A percentile compares a stretch with the other conserved stretches of the same genome.
These are phyloP conservation scores for Decapterus maruadsi DNA, from an alignment of 2,797 vertebrate species.

Conservation along the genomic window DNA sequence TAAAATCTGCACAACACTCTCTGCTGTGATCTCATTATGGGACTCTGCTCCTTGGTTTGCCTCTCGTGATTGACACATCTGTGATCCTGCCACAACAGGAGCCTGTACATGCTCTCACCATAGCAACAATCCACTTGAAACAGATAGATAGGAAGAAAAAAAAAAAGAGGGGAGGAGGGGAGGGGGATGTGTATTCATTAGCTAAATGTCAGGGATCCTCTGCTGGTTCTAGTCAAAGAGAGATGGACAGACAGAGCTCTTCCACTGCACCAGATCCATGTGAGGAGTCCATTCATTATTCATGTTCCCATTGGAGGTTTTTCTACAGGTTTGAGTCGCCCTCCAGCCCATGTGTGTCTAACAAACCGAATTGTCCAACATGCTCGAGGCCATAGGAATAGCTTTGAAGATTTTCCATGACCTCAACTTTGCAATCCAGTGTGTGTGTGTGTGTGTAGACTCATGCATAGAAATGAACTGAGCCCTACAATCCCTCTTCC, in stretches of 20 bases:
- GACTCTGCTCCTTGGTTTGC: constrained; percentile 37
- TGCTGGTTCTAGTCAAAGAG: constrained; percentile 43
- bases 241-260: constrained; percentile 42
- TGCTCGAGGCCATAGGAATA: constrained; percentile 62
- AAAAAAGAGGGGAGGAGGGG: not conserved
- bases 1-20: constrained; percentile 26
- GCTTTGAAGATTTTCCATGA: constrained; percentile 81
- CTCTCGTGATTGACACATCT: constrained; percentile 58
- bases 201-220: constrained; percentile 75
- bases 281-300: constrained; percentile 71
- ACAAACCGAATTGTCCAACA: constrained; percentile 69
- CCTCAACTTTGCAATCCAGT: constrained; percentile 54
- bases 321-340: constrained; percentile 73
- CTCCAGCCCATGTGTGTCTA: constrained; percentile 65
- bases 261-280: constrained; percentile 36
- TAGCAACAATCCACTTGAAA: constrained; percentile 75
- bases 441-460: constrained; percentile 36
- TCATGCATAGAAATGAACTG: constrained; percentile 48
- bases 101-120: constrained; percentile 66
- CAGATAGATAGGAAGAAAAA: not conserved
- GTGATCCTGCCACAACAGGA: constrained; percentile 59
- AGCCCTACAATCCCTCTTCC: constrained; percentile 24
- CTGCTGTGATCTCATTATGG: constrained; percentile 54
- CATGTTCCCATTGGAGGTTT: constrained; percentile 61
- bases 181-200: constrained; percentile 63